These are phyloP conservation scores for Equus przewalskii DNA, from an alignment of 2,113 vertebrate genomes.

Conservation along the genomic window DNA sequence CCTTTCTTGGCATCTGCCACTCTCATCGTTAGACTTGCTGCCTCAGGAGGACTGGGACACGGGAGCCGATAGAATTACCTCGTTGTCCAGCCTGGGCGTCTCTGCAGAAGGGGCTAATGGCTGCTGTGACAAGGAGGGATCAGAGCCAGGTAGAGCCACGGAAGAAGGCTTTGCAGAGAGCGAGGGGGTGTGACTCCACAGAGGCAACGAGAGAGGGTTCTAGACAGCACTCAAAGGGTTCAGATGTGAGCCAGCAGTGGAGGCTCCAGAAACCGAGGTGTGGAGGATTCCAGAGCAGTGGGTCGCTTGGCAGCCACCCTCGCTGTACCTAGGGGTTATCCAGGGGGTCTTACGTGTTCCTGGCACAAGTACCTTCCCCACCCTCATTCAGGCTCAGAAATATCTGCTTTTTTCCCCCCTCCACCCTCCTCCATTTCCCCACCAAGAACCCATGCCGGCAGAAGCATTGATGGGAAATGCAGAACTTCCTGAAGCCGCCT, in stretches of 20 bases:
- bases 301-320: neutral
- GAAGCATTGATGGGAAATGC: neutral
- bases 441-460: neutral
- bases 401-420: neutral
- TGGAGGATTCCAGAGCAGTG: neutral
- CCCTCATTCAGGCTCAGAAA: neutral
- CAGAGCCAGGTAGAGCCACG: neutral
- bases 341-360: neutral
- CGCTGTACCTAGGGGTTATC: neutral
- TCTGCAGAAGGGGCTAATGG: neutral
- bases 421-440: neutral
- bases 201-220: neutral
- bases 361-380: accelerated
- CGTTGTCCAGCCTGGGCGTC: accelerated
- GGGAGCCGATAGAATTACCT: neutral
- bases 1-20: neutral
- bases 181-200: accelerated
- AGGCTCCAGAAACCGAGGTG: neutral
- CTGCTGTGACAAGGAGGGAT: neutral
- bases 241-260: neutral
- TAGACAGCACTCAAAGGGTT: neutral
- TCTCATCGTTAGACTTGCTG: neutral
- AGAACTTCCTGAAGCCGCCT: accelerated
- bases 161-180: neutral
- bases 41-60: neutral